Evolutionary conservation across 2,797 vertebrate species (phyloP).

Genomic region (Furcifer pardalis): DNA sequence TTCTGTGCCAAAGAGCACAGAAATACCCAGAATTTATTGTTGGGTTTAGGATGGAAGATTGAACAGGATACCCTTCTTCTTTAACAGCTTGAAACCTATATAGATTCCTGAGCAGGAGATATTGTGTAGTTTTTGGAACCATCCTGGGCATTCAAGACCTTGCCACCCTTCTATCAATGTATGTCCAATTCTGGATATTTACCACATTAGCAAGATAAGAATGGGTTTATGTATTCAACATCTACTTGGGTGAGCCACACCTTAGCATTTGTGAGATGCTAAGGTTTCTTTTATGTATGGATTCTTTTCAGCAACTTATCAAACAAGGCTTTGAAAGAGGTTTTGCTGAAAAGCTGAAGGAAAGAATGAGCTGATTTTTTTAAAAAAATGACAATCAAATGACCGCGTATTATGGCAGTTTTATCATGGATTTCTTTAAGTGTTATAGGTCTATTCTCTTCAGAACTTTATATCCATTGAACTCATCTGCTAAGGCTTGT

Average conservation of each 20-base stretch:
- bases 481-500: not conserved
- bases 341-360: not conserved
- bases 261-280: no score
- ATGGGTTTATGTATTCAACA: not conserved
- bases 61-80: not conserved
- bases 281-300: no score
- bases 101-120: not conserved
- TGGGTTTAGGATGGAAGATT: not conserved
- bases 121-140: not conserved
- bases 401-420: not conserved
- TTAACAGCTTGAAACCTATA: not conserved
- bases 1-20: not conserved
- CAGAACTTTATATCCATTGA: not conserved
- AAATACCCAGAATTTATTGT: not conserved
- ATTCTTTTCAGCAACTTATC: not conserved
- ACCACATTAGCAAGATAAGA: not conserved
- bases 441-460: not conserved
- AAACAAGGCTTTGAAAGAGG: not conserved
- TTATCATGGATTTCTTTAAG: not conserved
- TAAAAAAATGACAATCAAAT: not conserved
- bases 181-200: not conserved
- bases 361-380: not conserved
- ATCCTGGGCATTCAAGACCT: not conserved
- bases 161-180: not conserved
- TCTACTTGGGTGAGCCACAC: not conserved